A percentile compares a stretch with the other conserved stretches of the same genome.
These are phyloP conservation scores for Digitonthophagus gazella DNA, from an alignment of 2,888 invertebrate species.

Conservation along the genomic window DNA sequence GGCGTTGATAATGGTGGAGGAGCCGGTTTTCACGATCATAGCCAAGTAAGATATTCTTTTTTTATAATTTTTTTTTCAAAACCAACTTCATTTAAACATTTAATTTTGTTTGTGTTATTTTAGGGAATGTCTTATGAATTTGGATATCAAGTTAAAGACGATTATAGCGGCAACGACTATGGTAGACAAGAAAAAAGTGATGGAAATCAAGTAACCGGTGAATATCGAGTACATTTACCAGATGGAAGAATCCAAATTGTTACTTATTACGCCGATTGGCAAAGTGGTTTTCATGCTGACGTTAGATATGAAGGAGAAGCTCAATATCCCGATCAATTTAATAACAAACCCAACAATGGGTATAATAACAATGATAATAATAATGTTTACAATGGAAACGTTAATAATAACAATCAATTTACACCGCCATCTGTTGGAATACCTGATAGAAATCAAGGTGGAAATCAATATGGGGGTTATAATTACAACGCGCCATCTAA, in stretches of 20 bases:
- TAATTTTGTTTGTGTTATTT: slow-evolving; percentile 36
- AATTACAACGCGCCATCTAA: slow-evolving; percentile 20
- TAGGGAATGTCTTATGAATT: slow-evolving; percentile 77
- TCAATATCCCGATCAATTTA: slow-evolving; percentile 60
- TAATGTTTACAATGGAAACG: slow-evolving; percentile 22
- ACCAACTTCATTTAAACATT: neutral
- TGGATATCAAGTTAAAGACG: slow-evolving; percentile 77
- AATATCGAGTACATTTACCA: slow-evolving; percentile 61
- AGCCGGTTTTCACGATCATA: slow-evolving; percentile 53
- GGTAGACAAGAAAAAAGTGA: slow-evolving; percentile 69
- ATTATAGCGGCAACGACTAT: slow-evolving; percentile 71
- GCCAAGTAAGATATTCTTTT: slow-evolving; percentile 42
- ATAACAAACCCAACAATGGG: slow-evolving; percentile 31
- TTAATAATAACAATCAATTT: slow-evolving; percentile 26
- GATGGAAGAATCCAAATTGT: slow-evolving; percentile 67
- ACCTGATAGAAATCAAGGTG: too few relatives aligned
- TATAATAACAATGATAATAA: slow-evolving; percentile 26
- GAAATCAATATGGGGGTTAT: slow-evolving; percentile 23
- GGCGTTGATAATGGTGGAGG: slow-evolving; percentile 43
- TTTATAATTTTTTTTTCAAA: neutral
- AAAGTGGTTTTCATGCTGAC: slow-evolving; percentile 76
- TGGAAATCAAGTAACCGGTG: slow-evolving; percentile 66
- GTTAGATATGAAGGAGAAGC: slow-evolving; percentile 70
- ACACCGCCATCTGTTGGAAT: too few relatives aligned
- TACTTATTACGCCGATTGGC: slow-evolving; percentile 77